A percentile compares a stretch with the other conserved stretches of the same genome.
Conservation (phyloP, 2,113 vertebrate genomes). For the Platycercus adscitus region DNA sequence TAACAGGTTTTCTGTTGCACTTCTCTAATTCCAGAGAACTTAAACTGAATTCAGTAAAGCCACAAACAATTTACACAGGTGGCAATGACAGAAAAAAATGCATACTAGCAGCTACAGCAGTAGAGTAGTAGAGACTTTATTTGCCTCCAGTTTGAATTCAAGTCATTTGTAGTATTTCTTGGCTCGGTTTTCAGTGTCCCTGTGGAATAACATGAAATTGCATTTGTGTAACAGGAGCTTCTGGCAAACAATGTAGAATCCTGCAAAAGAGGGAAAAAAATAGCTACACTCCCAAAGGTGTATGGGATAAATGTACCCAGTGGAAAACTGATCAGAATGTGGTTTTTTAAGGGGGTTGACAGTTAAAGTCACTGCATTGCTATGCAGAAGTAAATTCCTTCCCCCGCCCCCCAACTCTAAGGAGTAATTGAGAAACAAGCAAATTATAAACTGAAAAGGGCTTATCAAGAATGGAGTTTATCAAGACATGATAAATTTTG, state of each 20-base stretch:
- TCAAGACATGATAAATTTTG: background rate
- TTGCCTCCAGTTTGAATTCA: background rate
- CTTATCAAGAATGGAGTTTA: background rate
- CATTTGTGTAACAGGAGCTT: constrained; percentile 18
- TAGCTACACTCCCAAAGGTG: background rate
- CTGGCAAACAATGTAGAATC: background rate
- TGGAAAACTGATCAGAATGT: background rate
- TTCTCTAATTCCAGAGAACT: background rate
- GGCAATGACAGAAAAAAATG: constrained; percentile 1
- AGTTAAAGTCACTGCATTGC: background rate
- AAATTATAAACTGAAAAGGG: background rate
- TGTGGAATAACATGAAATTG: background rate
- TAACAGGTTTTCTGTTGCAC: background rate
- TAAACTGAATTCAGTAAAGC: background rate
- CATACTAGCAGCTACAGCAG: background rate
- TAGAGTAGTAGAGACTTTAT: background rate
- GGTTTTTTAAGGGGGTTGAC: background rate
- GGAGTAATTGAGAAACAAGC: background rate
- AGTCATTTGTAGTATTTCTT: background rate
- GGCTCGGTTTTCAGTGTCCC: background rate
- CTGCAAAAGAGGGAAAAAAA: background rate
- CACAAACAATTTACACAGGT: background rate
- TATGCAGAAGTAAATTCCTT: background rate
- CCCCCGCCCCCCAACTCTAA: background rate
- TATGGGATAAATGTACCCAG: background rate